phyloP scores from a whole-genome alignment of 2,797 vertebrate genomes.

The Pipistrellus kuhlii region DNA sequence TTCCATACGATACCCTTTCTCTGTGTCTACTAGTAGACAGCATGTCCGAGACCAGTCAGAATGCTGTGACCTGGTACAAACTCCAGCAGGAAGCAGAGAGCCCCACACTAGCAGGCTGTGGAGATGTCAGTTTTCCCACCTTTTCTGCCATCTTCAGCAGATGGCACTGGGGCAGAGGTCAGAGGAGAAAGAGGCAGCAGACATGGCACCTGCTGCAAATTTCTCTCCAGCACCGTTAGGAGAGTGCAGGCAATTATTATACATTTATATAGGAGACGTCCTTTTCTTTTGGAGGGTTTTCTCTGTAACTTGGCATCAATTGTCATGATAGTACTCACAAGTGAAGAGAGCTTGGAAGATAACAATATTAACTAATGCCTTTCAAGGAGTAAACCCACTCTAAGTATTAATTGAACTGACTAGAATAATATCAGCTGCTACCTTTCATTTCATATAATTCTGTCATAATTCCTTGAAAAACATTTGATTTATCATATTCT shows the following conservation, averaged over 20 bases:
- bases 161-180: background rate
- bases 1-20: background rate
- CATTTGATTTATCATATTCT: background rate
- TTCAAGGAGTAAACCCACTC: background rate
- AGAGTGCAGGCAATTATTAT: fast-evolving
- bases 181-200: background rate
- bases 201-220: background rate
- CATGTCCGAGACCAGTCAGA: background rate
- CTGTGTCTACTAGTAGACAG: background rate
- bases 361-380: background rate
- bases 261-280: fast-evolving
- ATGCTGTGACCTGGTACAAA: background rate
- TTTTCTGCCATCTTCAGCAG: background rate
- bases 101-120: background rate
- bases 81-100: background rate
- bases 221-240: too few relatives aligned
- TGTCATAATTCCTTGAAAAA: background rate
- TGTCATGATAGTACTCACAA: background rate
- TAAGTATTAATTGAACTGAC: background rate
- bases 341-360: background rate
- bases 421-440: background rate
- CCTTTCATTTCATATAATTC: background rate
- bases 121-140: too few relatives aligned
- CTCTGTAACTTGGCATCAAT: background rate
- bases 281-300: background rate